Percentiles rank a stretch among this genome's conserved stretches.
Conservation (phyloP, 2,113 vertebrate genomes). For the Astatoreochromis straeleni region DNA sequence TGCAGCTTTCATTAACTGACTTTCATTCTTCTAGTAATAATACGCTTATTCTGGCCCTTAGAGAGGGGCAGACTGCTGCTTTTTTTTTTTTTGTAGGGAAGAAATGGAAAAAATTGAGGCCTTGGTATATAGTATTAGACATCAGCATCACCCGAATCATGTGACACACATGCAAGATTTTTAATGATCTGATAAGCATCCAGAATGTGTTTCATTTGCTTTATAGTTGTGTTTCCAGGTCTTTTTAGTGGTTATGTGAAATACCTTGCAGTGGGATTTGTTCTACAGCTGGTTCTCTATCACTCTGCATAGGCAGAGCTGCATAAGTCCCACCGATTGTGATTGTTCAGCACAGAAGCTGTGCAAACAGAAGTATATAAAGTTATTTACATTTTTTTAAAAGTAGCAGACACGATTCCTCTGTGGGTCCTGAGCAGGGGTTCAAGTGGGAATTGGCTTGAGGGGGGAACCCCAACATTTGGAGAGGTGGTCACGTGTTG, state of each 20-base stretch:
- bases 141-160: not conserved
- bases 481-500: not conserved
- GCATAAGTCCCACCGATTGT: not conserved
- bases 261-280: not conserved
- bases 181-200: not conserved
- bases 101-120: not conserved
- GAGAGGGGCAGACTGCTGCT: not conserved
- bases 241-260: not conserved
- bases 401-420: not conserved
- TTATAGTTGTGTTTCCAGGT: not conserved
- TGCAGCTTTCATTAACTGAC: conserved; percentile 27
- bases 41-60: not conserved
- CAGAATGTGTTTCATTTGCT: not conserved
- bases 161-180: not conserved
- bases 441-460: not conserved
- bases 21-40: conserved; percentile 28
- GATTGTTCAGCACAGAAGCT: not conserved
- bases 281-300: not conserved
- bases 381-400: accelerated
- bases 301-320: not conserved
- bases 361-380: not conserved
- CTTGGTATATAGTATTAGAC: not conserved
- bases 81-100: not conserved
- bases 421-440: not conserved
- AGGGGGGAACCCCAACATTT: not conserved